Conservation (phyloP, 2,888 invertebrate species). For the Euspilapteryx auroguttella region DNA sequence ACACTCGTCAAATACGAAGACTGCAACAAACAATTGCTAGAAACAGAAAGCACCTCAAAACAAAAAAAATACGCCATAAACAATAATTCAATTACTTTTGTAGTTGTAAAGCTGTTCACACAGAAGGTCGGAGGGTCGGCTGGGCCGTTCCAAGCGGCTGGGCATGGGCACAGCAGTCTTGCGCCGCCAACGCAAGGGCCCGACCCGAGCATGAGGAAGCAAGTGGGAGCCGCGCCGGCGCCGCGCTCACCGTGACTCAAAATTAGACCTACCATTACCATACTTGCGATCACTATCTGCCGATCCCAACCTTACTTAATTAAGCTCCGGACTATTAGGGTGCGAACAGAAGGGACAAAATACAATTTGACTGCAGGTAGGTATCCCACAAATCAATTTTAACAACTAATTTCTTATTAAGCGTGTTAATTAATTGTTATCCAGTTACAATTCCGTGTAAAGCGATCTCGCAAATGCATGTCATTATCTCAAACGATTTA, state of each 20-base stretch:
- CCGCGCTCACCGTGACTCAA: constrained; percentile 29
- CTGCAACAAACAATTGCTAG: too few relatives aligned
- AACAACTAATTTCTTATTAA: constrained; percentile 11
- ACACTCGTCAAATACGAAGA: too few relatives aligned
- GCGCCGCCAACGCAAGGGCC: constrained; percentile 5
- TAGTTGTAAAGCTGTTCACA: too few relatives aligned
- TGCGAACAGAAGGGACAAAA: constrained; percentile 25
- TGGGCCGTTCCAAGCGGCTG: constrained; percentile 2
- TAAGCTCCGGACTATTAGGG: constrained; percentile 35
- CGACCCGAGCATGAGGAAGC: constrained; percentile 9
- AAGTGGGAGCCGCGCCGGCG: constrained; percentile 23
- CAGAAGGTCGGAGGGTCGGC: constrained; percentile 1
- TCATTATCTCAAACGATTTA: too few relatives aligned
- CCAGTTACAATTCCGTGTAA: too few relatives aligned
- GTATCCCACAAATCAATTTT: constrained; percentile 15
- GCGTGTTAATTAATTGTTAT: constrained; percentile 11
- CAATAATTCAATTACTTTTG: too few relatives aligned
- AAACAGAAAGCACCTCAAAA: too few relatives aligned
- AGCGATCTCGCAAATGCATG: too few relatives aligned
- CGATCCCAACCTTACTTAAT: constrained; percentile 28
- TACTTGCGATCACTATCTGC: constrained; percentile 32
- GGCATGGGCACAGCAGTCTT: constrained; percentile 12
- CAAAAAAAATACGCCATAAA: too few relatives aligned
- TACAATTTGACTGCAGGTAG: constrained; percentile 18
- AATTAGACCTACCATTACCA: constrained; percentile 33